Evolutionary conservation across 2,888 invertebrate species (phyloP), one percentile per base, ranked within the genome.

Genomic region (Halictus quadricinctus): DNA sequence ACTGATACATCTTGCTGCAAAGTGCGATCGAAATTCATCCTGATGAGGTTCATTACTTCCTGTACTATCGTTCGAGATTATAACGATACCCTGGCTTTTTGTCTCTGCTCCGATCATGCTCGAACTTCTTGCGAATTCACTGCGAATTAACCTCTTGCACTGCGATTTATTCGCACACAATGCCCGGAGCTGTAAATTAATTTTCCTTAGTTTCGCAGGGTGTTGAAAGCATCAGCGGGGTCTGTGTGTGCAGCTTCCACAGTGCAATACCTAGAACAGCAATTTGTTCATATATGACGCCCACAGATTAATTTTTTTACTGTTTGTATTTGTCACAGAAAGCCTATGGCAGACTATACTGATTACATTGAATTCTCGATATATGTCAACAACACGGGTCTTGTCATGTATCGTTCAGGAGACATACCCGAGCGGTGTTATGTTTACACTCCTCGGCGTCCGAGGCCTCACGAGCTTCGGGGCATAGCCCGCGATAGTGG

Each of bases 1-100:
- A 81, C 81, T 48, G 72, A n/a, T 58, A 46, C 74, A 79, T 85
- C 79, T 74, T 29, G 48, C 43, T 48, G n/a, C 70, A 41, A 43
- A 41, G 41, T 41, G 43, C 43, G n/a, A n/a, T 70, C 41, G 64
- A 64, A 36, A 36, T 66, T 18, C 29, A 66, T 66, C 29, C 36
- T 18, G 15, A 21, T 21, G 18, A 29, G 36, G 36, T 18, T 29
- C 29, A 21, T 18, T 66, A 36, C 66, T 66, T 66, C 36, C 66
- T 36, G 36, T 7, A 29, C 8, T 66, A 21, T 29, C 66, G 18
- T 21, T 36, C 36, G 21, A 36, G 7, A 18, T 66, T 66, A 21
- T 36, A 29, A 10, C 36, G 21, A 66, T 21, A 66, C 10, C 36
- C 8, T 4, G 36, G 36, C 36, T 66, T 66, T 66, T 66, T 66